Base-by-base conservation (phyloP, 1,140 invertebrate species). In the Aethina tumida region DNA sequence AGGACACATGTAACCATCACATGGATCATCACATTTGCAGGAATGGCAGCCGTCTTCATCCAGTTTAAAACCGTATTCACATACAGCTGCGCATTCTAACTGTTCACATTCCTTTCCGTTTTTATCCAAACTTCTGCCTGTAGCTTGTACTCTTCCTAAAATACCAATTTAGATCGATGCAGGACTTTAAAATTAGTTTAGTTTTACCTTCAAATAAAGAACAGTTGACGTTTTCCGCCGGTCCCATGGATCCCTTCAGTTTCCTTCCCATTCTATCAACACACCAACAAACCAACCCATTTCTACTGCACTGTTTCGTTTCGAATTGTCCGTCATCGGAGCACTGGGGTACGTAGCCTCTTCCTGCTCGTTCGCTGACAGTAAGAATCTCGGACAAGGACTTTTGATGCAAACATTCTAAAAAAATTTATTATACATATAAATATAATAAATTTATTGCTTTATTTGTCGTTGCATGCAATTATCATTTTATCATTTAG, bases 251-350 rank as follows among this genome's bases (percentile, higher is more conserved):
- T 1, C 81, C 78, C 26, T 74, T 71, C 12, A 83, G 64, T 57
- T 88, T 87, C 51, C 77, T 72, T 1, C 85, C 85, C 6, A 74
- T 69, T 14, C 69, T 50, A 55, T 85, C 80, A 1, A 89, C 85
- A 53, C 86, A 90, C 86, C 86, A 90, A 58, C 86, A 90, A 42
- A 89, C 81, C 1, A 87, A 57, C 10, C 81, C 81, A 56, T 89
- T 89, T 26, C 81, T 68, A 2, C 84, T 87, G 55, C 86, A 90
- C 47, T 89, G 85, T 32, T 65, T 71, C 0, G 75, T 62, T 15
- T 76, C 63, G 53, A 84, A 89, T 14, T 74, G 68, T 0, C 85
- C 84, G 32, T 77, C 74, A 46, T 54, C 65, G 13, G 69, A 65
- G 49, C 86, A 90, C 50, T 89, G 84, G 0, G 86, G 86, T 19